Conservation (phyloP, 2,113 vertebrate genomes). For the Eretmochelys imbricata region DNA sequence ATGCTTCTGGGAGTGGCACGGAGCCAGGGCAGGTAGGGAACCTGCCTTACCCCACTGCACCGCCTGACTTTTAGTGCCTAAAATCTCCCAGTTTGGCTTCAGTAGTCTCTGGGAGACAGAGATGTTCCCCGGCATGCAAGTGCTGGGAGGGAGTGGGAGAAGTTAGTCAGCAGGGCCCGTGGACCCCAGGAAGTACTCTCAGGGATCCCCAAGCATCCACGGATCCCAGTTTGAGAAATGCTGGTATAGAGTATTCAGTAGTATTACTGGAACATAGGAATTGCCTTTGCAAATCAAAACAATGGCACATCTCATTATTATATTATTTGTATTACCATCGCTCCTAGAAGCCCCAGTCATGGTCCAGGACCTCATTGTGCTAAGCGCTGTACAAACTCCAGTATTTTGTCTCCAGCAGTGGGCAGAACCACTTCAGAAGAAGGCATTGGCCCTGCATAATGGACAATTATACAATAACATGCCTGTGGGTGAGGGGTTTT, state of each 20-base stretch:
- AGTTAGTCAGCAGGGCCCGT: too few relatives aligned
- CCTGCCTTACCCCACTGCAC: too few relatives aligned
- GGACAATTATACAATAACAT: rapidly evolving
- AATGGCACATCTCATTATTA: not conserved
- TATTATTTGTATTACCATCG: not conserved
- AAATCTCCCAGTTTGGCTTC: too few relatives aligned
- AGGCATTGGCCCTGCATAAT: rapidly evolving
- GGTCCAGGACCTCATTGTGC: not conserved
- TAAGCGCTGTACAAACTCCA: not conserved
- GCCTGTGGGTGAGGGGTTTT: not conserved
- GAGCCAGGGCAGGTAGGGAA: too few relatives aligned
- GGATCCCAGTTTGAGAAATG: too few relatives aligned
- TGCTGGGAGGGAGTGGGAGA: too few relatives aligned
- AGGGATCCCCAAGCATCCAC: too few relatives aligned
- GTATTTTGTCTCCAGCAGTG: not conserved
- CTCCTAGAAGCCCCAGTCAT: not conserved
- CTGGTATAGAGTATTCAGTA: not conserved
- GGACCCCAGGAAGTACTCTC: too few relatives aligned
- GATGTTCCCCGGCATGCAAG: too few relatives aligned
- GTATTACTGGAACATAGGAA: not conserved
- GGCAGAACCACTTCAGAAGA: not conserved
- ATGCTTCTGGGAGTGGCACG: too few relatives aligned
- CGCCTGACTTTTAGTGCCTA: too few relatives aligned
- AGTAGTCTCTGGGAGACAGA: too few relatives aligned
- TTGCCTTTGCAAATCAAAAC: not conserved